Evolutionary conservation across 2,113 vertebrate species (phyloP), one percentile per base, ranked within the genome.

Genomic region (Hucho hucho): DNA sequence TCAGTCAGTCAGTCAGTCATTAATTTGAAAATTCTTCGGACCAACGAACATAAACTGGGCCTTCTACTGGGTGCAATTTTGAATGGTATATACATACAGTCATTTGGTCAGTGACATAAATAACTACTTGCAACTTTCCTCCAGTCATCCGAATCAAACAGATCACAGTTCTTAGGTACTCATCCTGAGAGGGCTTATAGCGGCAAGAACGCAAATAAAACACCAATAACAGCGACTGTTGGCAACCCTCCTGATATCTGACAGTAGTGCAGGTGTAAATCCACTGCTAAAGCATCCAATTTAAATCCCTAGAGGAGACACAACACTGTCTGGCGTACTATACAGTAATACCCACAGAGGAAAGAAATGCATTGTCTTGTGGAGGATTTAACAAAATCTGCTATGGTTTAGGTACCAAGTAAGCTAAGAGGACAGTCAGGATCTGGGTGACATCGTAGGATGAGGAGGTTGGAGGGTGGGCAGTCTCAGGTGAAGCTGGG

Each of bases 91-190:
- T 43, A 43, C 3, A 43, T 43, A 43, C 37, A 43, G 37, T 43
- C 9, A 43, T 43, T 43, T 12, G 80, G 32, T 47, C 56, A 64
- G 73, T 83, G 85, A 80, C 77, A 61, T 59, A 59, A 73, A 46
- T 22, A 29, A 69, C 63, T 16, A 20, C 72, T 64, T 75, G 70
- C 73, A 86, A 82, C 84, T 85, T 87, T 79, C 77, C 70, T 82
- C 80, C 70, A 76, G 49, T 69, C 74, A 69, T 76, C 64, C 68
- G 13, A 56, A 47, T 78, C 65, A 70, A 68, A 61, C 16, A 16
- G 70, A 75, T 80, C 73, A 67, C 18, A 63, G 49, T 78, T 73
- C 76, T 66, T 59, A 70, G 71, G 70, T 73, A 73, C 20, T 65
- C n/a, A 26, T 61, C 58, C 64, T 63, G 18, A 24, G n/a, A 61